Percentiles rank a stretch among this genome's conserved stretches.
Evolutionary conservation across 1,140 invertebrate genomes (phyloP).

Genomic region (Drosophila neocordata): DNA sequence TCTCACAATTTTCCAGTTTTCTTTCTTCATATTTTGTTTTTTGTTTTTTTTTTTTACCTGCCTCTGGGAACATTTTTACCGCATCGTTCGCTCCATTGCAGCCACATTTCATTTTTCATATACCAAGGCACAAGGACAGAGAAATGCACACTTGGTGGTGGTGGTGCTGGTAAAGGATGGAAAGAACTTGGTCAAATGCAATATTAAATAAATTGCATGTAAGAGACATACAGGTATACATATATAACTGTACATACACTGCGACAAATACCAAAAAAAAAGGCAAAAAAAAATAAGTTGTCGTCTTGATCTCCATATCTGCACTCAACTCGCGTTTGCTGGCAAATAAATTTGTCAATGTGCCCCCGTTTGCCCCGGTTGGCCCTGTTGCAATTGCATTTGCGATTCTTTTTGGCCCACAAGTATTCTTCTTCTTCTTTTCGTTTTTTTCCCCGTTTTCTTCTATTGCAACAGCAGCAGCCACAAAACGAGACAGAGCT

Average conservation of each 20-base stretch:
- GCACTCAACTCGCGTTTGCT: slow-evolving; percentile 48
- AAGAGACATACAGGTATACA: slow-evolving; percentile 7
- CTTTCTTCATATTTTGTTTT: slow-evolving; percentile 16
- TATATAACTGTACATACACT: slow-evolving; percentile 23
- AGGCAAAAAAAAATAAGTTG: background rate
- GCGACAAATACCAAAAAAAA: slow-evolving; percentile 45
- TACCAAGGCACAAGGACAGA: slow-evolving; percentile 16
- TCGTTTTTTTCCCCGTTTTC: too few relatives aligned
- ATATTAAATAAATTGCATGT: slow-evolving; percentile 53
- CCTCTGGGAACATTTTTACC: slow-evolving; percentile 19
- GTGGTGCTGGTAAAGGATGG: background rate
- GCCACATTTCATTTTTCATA: slow-evolving; percentile 56
- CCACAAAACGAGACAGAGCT: slow-evolving; percentile 20
- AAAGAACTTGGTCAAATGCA: slow-evolving; percentile 38
- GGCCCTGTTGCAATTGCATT: slow-evolving; percentile 56
- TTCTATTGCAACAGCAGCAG: background rate
- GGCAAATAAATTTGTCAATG: slow-evolving; percentile 78
- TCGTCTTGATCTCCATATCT: slow-evolving; percentile 31
- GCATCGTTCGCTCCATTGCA: slow-evolving; percentile 39
- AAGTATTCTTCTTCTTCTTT: background rate
- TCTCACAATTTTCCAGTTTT: slow-evolving; percentile 15
- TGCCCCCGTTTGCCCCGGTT: slow-evolving; percentile 28
- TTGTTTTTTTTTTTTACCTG: background rate
- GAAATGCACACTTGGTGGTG: background rate
- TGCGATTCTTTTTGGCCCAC: slow-evolving; percentile 29